A percentile compares a stretch with the other conserved stretches of the same genome.
Evolutionary conservation across 2,888 invertebrate genomes (phyloP).

Genomic region (Cryptocheilus praepositus): DNA sequence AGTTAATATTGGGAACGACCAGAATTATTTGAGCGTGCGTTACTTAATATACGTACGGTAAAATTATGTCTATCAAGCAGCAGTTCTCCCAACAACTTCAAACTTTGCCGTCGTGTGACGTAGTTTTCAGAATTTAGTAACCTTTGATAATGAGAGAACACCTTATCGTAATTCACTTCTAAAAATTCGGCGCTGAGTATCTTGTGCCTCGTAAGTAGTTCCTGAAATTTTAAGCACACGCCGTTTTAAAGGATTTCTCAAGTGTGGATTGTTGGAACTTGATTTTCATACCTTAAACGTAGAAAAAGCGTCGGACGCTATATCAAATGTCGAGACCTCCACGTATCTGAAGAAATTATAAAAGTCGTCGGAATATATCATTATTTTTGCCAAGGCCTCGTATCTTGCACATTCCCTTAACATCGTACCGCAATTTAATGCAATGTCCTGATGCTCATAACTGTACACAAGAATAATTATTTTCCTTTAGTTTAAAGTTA

Average conservation of each 20-base stretch:
- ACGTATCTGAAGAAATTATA: constrained; percentile 99
- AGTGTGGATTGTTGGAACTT: constrained; percentile 4
- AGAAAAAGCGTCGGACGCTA: constrained; percentile 99
- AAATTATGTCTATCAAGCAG: constrained; percentile 99
- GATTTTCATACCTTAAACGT: constrained; percentile 92
- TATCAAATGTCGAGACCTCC: constrained; percentile 99
- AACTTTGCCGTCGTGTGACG: constrained; percentile 98
- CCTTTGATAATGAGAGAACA: constrained; percentile 97
- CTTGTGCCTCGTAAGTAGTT: constrained; percentile 95
- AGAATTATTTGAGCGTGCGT: too few species aligned
- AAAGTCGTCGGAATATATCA: constrained; percentile 98
- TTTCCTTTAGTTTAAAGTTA: too few species aligned
- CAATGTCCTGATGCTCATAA: constrained; percentile 99
- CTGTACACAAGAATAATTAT: constrained; percentile 76
- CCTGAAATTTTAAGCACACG: constrained; percentile 77
- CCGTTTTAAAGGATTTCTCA: background rate
- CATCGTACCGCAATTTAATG: constrained; percentile 99
- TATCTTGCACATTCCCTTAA: constrained; percentile 98
- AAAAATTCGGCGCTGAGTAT: constrained; percentile 98
- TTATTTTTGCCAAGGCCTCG: constrained; percentile 98
- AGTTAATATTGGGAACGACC: too few species aligned
- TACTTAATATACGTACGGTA: constrained; percentile 80
- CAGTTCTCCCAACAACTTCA: constrained; percentile 97
- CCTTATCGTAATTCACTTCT: constrained; percentile 99
- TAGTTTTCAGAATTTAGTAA: constrained; percentile 99